Evolutionary conservation across 1,140 invertebrate genomes (phyloP).

Genomic region (Dinoponera quadriceps): DNA sequence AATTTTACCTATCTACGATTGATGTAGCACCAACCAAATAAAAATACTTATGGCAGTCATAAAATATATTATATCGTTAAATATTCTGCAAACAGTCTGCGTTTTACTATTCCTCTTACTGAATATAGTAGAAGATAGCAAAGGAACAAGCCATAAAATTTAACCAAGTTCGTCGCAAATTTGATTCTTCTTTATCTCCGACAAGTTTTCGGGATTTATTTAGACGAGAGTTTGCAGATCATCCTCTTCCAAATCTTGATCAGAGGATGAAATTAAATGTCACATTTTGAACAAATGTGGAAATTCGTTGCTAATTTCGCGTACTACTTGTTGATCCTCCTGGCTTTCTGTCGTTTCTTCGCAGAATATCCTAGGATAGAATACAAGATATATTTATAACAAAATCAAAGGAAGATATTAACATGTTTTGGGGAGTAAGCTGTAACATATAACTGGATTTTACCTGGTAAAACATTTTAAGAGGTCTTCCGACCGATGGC

Average conservation of each 20-base stretch:
- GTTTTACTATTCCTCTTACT: conserved; percentile 52
- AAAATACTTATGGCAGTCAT: conserved; percentile 59
- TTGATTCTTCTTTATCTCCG: conserved; percentile 27
- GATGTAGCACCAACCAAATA: conserved; percentile 45
- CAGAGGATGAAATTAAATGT: conserved; percentile 78
- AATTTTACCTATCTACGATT: conserved; percentile 41
- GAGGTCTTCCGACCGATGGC: conserved; percentile 91
- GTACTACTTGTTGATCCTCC: conserved; percentile 90
- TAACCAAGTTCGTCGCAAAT: conserved; percentile 60
- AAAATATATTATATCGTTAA: conserved; percentile 56
- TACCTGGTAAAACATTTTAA: conserved; percentile 91
- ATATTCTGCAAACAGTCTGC: conserved; percentile 62
- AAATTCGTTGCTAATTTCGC: conserved; percentile 93
- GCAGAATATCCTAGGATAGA: conserved; percentile 89
- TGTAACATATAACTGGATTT: conserved; percentile 1
- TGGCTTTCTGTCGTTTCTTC: conserved; percentile 91
- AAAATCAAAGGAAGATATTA: neutral
- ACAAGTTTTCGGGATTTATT: conserved; percentile 41
- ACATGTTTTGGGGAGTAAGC: neutral
- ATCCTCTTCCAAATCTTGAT: conserved; percentile 79
- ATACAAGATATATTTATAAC: neutral
- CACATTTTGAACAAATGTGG: conserved; percentile 91
- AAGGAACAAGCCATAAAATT: conserved; percentile 62
- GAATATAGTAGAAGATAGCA: conserved; percentile 57
- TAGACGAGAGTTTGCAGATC: conserved; percentile 82